phyloP scores from a whole-genome alignment of 2,797 vertebrate species.

The Numenius phaeopus region DNA sequence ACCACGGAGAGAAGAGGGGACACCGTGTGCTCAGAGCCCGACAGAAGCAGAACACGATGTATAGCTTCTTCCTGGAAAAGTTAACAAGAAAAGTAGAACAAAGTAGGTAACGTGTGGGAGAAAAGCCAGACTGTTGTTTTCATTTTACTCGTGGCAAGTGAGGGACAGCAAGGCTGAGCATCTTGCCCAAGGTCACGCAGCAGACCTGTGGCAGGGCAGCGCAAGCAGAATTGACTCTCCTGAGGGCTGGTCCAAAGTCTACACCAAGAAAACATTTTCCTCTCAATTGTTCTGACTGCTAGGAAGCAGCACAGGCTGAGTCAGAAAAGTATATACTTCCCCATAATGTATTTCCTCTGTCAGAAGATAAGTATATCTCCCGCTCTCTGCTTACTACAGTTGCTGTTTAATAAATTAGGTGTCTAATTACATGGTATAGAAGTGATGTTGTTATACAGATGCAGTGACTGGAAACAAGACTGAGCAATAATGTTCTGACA shows the following conservation, averaged over 20 bases:
- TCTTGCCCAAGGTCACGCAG: background rate
- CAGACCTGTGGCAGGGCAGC: background rate
- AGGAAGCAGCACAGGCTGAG: background rate
- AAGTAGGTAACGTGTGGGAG: fast-evolving
- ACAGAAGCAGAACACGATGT: background rate
- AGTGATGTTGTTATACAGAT: constrained; percentile 62
- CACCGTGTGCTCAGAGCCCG: background rate
- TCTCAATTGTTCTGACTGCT: background rate
- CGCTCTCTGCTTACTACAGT: constrained; percentile 26
- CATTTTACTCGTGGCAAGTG: background rate
- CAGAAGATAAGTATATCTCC: constrained; percentile 47
- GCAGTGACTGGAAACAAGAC: constrained; percentile 66
- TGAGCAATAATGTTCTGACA: constrained; percentile 38
- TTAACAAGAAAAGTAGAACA: background rate
- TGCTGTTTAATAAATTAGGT: constrained; percentile 64
- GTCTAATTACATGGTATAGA: constrained; percentile 66
- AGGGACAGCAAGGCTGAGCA: background rate
- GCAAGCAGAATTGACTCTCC: background rate
- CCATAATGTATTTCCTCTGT: constrained; percentile 6
- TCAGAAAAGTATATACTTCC: background rate
- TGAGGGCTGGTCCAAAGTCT: background rate
- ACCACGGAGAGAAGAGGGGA: background rate
- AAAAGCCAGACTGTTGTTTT: background rate
- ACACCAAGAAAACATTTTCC: background rate
- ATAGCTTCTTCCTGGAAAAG: background rate